Percentiles rank a stretch among this genome's conserved stretches.
These are phyloP conservation scores for Polypedilum pembai DNA, from an alignment of 1,140 invertebrate genomes.

Conservation along the genomic window DNA sequence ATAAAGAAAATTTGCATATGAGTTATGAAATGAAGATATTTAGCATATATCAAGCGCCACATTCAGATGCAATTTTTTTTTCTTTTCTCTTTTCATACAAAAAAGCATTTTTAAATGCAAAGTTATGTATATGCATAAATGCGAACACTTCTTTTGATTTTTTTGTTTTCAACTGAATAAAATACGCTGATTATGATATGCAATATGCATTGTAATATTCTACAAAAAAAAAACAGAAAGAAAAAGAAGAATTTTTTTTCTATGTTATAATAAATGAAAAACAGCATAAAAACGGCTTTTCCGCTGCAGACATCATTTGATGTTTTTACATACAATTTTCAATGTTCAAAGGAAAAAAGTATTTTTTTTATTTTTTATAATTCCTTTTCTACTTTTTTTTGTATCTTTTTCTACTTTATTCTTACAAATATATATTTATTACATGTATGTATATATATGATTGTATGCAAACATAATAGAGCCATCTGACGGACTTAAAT, in stretches of 20 bases:
- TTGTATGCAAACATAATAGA: neutral
- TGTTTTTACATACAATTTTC: slow-evolving; percentile 19
- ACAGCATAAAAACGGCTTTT: slow-evolving; percentile 8
- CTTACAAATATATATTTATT: neutral
- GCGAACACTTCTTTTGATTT: neutral
- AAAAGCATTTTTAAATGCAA: too few relatives aligned
- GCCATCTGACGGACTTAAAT: neutral
- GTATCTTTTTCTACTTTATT: neutral
- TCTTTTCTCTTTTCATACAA: neutral
- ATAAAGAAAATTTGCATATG: neutral
- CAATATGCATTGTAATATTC: slow-evolving; percentile 2
- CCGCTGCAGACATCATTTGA: slow-evolving; percentile 10
- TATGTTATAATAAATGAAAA: slow-evolving; percentile 16
- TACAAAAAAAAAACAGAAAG: neutral
- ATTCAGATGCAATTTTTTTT: neutral
- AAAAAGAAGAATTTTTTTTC: neutral
- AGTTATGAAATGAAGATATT: slow-evolving; percentile 25
- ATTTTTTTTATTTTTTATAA: neutral
- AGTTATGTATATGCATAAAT: too few relatives aligned
- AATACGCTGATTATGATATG: slow-evolving; percentile 18
- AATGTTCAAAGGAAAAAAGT: slow-evolving; percentile 9
- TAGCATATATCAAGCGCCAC: slow-evolving; percentile 21
- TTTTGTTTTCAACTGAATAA: neutral
- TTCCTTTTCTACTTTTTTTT: neutral
- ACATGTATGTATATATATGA: too few relatives aligned